A percentile compares a stretch with the other conserved stretches of the same genome.
Evolutionary conservation across 2,113 vertebrate genomes (phyloP).

Genomic region (Campylomormyrus numenius): DNA sequence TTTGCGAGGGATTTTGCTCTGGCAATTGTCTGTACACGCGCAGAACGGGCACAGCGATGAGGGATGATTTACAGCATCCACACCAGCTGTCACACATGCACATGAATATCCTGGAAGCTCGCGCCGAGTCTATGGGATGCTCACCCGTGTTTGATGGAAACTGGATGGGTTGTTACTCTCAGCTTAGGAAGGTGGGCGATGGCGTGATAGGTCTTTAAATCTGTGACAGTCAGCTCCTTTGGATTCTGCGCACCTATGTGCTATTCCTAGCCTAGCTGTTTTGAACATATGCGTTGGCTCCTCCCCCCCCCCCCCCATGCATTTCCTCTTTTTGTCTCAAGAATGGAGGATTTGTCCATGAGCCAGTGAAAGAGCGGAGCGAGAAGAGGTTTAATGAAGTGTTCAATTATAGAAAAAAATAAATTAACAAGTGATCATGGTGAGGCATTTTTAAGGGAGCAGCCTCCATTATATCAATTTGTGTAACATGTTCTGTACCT

Average conservation of each 20-base stretch:
- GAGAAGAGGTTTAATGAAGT: background rate
- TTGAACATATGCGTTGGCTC: background rate
- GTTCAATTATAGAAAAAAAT: slow-evolving; percentile 13
- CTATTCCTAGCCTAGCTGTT: no score
- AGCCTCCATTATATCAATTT: slow-evolving; percentile 2
- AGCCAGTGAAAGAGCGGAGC: background rate
- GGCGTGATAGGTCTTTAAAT: background rate
- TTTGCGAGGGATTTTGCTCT: background rate
- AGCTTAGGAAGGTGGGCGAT: background rate
- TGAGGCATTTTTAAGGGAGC: background rate
- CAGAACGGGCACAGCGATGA: background rate
- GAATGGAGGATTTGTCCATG: background rate
- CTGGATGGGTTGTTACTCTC: background rate
- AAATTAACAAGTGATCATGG: background rate
- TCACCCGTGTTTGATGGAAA: background rate
- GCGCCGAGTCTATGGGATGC: background rate
- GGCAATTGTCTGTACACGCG: background rate
- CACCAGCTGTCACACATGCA: background rate
- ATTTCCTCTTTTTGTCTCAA: background rate
- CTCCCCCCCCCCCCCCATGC: background rate
- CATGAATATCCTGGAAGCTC: background rate
- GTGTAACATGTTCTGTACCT: background rate
- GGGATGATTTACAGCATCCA: background rate
- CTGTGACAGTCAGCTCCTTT: background rate
- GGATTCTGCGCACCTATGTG: background rate